These are phyloP conservation scores for Diceros bicornis DNA, from an alignment of 2,797 vertebrate genomes.

Conservation along the genomic window DNA sequence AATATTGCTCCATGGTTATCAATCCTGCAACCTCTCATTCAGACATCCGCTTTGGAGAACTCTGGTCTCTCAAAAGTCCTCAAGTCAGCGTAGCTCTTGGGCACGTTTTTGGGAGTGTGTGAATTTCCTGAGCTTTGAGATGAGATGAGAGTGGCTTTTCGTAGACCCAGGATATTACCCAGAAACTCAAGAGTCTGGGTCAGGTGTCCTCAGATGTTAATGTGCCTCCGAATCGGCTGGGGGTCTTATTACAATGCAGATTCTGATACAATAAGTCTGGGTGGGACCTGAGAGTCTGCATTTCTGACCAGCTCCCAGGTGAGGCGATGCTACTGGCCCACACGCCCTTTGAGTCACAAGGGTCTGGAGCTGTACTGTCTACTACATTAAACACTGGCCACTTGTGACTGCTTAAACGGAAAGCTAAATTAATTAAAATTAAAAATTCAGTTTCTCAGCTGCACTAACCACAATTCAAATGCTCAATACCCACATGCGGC, in stretches of 20 bases:
- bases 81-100: slow-evolving; percentile 63
- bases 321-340: not conserved
- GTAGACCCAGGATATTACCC: not conserved
- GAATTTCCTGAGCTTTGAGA: slow-evolving; percentile 77
- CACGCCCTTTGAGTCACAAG: not conserved
- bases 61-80: slow-evolving; percentile 4
- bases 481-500: not conserved
- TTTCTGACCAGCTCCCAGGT: not conserved
- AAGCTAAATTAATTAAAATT: not conserved
- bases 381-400: not conserved
- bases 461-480: not conserved
- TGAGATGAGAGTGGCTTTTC: slow-evolving; percentile 58
- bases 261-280: not conserved
- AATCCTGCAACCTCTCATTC: slow-evolving; percentile 66
- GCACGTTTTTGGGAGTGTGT: slow-evolving; percentile 55
- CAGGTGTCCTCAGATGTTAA: not conserved
- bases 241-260: not conserved
- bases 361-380: not conserved
- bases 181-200: not conserved
- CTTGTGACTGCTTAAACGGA: not conserved
- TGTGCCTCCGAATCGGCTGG: not conserved
- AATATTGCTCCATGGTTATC: not conserved
- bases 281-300: not conserved
- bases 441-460: not conserved
- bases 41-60: slow-evolving; percentile 62